These are phyloP conservation scores for Volucella bombylans DNA, from an alignment of 2,888 invertebrate species.

Conservation along the genomic window DNA sequence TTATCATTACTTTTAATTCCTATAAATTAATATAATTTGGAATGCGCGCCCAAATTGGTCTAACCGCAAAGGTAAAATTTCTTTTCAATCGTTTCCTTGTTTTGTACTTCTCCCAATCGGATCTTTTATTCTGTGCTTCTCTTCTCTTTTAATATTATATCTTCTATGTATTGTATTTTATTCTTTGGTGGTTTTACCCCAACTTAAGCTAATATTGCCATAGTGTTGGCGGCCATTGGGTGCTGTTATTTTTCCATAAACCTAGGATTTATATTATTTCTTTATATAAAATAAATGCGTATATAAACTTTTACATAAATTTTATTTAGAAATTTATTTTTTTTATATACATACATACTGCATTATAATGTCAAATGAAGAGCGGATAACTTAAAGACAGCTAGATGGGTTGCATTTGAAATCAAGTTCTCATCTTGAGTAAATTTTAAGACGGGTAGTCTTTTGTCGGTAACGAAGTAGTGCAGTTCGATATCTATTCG, in stretches of 20 bases:
- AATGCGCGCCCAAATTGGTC: neutral
- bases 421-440: conserved; percentile 31
- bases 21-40: neutral
- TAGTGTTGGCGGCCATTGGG: conserved; percentile 57
- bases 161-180: conserved; percentile 57
- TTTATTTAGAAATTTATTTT: conserved; percentile 15
- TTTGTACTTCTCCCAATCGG: conserved; percentile 46
- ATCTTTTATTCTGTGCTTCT: conserved; percentile 32
- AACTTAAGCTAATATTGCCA: conserved; percentile 35
- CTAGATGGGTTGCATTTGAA: conserved; percentile 36
- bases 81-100: conserved; percentile 23
- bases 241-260: conserved; percentile 34
- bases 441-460: conserved; percentile 47
- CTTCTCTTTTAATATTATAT: conserved; percentile 40
- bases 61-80: conserved; percentile 25
- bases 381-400: conserved; percentile 30
- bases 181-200: conserved; percentile 53
- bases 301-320: conserved; percentile 17
- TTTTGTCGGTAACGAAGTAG: conserved; percentile 34
- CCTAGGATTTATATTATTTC: conserved; percentile 38
- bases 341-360: conserved; percentile 28
- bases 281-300: conserved; percentile 45
- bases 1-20: too few species aligned
- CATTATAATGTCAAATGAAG: conserved; percentile 31
- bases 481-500: conserved; percentile 26